Percentiles rank a stretch among this genome's conserved stretches.
These are phyloP conservation scores for Ennomos erosarius DNA, from an alignment of 2,888 invertebrate genomes.

Conservation along the genomic window DNA sequence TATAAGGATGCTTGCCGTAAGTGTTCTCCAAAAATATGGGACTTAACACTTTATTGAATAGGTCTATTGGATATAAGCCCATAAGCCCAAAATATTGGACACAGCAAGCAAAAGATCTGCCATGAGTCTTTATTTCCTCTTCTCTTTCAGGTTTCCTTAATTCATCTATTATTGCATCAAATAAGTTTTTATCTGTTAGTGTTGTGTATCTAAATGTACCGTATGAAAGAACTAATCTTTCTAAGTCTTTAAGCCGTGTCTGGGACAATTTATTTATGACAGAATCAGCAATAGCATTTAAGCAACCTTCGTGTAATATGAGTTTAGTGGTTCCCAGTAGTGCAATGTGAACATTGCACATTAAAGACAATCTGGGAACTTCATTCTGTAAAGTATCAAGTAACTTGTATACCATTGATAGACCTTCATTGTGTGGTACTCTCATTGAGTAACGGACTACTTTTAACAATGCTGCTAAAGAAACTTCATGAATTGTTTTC, in stretches of 20 bases:
- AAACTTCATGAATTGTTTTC: slow-evolving; percentile 86
- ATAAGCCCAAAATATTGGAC: slow-evolving; percentile 86
- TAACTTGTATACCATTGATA: slow-evolving; percentile 66
- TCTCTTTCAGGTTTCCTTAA: slow-evolving; percentile 81
- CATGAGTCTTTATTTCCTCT: slow-evolving; percentile 84
- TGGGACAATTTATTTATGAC: slow-evolving; percentile 74
- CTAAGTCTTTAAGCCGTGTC: slow-evolving; percentile 90
- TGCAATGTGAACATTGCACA: slow-evolving; percentile 88
- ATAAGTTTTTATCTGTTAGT: slow-evolving; percentile 65
- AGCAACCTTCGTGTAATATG: slow-evolving; percentile 65
- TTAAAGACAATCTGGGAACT: slow-evolving; percentile 84
- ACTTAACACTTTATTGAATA: slow-evolving; percentile 85
- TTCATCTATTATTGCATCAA: slow-evolving; percentile 72
- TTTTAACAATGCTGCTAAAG: slow-evolving; percentile 88
- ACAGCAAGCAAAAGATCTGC: slow-evolving; percentile 86
- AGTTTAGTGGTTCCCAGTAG: slow-evolving; percentile 84
- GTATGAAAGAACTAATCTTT: slow-evolving; percentile 87
- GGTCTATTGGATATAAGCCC: slow-evolving; percentile 84
- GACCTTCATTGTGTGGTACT: slow-evolving; percentile 68
- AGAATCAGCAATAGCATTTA: slow-evolving; percentile 77
- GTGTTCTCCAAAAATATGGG: slow-evolving; percentile 83
- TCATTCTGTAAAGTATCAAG: slow-evolving; percentile 82
- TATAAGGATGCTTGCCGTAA: slow-evolving; percentile 78
- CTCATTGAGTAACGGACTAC: slow-evolving; percentile 85
- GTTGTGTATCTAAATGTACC: slow-evolving; percentile 86